Base-by-base conservation (phyloP, 2,797 vertebrate species). In the Anomalospiza imberbis region DNA sequence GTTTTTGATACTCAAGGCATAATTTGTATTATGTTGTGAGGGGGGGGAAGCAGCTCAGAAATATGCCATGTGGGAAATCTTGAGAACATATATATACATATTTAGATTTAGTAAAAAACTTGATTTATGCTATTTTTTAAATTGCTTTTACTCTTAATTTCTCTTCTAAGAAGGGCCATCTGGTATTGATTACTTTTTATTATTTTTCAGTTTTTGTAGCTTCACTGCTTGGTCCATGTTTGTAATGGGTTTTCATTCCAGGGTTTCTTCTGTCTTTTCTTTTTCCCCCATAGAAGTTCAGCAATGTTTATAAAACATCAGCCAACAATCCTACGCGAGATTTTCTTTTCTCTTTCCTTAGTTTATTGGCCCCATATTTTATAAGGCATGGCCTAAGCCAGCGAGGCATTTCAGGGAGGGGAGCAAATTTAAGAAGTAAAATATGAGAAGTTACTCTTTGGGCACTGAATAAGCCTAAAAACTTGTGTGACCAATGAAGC, bases 241-340 rank as follows among this genome's bases (percentile, higher is more conserved):
- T 95, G 68, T 89, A 94, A 91, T 54, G 73, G 77, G 47, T 68
- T 97, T 97, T 91, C 91, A 77, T 58, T 85, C 65, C 91, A 85
- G 17, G 7, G n/a, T 89, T 91, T 90, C 75, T 63, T 78, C 75
- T 95, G 73, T 75, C 73, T 68, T 75, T 85, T 62, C n/a, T 92
- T 85, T 55, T 28, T 11, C 54, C 42, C n/a, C 29, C 26, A 3
- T 24, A 89, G 42, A 66, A 83, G 75, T 95, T 96, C 92, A 89
- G 65, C 87, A 82, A 22, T 97, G 93, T 98, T 97, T 97, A 95
- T 97, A 96, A 95, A 97, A 95, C 93, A 94, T 93, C 87, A 85
- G 96, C 96, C 95, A 97, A 95, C 91, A 94, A 94, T 93, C 95
- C 89, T 78, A 76, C 24, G 1, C 2, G 2, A 85, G 60, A 80